Evolutionary conservation across 2,113 vertebrate genomes (phyloP).

Genomic region (Pteronura brasiliensis): DNA sequence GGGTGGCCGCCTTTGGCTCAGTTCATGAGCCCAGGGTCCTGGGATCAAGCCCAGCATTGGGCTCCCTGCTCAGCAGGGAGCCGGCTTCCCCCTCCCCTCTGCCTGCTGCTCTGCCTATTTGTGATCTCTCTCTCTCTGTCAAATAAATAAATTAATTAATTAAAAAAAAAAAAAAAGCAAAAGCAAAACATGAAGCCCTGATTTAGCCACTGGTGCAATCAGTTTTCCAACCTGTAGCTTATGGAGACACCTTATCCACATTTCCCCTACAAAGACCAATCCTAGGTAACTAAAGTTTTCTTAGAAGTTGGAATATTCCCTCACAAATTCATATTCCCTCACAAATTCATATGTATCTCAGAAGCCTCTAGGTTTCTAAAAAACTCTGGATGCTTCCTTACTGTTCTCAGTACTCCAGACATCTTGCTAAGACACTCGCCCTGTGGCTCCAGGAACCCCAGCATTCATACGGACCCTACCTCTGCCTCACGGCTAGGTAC

Average conservation of each 20-base stretch:
- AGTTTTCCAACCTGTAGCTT: background rate
- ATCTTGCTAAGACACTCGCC: background rate
- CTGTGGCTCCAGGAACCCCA: background rate
- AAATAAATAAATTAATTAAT: background rate
- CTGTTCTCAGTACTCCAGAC: background rate
- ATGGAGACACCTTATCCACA: background rate
- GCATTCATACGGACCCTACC: conserved; percentile 77
- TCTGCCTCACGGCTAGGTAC: conserved; percentile 90
- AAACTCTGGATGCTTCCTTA: background rate
- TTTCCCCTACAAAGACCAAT: conserved; percentile 27
- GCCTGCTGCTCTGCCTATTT: no score
- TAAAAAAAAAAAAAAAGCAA: background rate
- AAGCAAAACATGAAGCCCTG: background rate
- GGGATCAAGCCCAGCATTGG: no score
- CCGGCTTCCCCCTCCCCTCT: no score
- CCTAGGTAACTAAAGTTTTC: background rate
- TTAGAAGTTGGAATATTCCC: background rate
- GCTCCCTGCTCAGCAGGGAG: no score
- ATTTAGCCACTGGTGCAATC: background rate
- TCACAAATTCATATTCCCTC: background rate
- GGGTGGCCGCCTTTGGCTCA: no score
- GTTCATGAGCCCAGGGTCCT: no score
- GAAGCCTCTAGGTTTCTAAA: background rate
- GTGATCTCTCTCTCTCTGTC: no score
- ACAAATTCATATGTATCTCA: background rate